Evolutionary conservation across 2,113 vertebrate species (phyloP).

Genomic region (Phalacrocorax aristotelis): DNA sequence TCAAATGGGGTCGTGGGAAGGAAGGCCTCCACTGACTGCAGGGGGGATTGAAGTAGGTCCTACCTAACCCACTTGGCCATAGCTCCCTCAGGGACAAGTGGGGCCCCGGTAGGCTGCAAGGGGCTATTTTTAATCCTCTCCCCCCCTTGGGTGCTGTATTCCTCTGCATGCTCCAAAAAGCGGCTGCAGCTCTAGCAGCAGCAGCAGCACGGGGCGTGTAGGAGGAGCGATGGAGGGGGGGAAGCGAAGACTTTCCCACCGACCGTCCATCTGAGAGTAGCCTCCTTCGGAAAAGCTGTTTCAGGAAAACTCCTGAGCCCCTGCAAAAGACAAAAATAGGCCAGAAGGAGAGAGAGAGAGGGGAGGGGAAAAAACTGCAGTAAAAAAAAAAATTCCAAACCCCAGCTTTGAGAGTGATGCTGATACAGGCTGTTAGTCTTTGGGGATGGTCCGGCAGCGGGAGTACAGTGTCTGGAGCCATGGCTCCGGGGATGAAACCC

Average conservation of each 20-base stretch:
- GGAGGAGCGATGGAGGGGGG: constrained; percentile 58
- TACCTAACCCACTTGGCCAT: constrained; percentile 25
- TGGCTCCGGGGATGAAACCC: not conserved
- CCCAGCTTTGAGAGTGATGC: not conserved
- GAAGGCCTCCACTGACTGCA: accelerated
- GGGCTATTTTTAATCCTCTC: constrained; percentile 57
- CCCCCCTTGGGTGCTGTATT: not conserved
- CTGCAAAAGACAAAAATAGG: constrained; percentile 70
- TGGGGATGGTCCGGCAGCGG: not conserved
- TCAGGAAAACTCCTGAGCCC: constrained; percentile 69
- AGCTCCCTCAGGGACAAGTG: not conserved
- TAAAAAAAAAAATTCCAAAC: not conserved
- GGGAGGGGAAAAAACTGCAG: constrained; percentile 22
- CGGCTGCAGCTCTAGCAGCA: constrained; percentile 48
- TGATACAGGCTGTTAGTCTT: not conserved
- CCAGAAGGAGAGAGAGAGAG: constrained; percentile 20
- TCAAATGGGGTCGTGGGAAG: not conserved
- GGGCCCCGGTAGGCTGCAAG: constrained; percentile 17
- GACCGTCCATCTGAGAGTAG: constrained; percentile 68
- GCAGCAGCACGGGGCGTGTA: constrained; percentile 40
- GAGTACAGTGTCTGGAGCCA: accelerated
- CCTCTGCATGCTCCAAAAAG: constrained; percentile 60
- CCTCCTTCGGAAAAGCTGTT: constrained; percentile 73
- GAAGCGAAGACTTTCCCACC: constrained; percentile 66
- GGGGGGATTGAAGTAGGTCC: not conserved